phyloP scores from a whole-genome alignment of 2,888 invertebrate genomes.

The Dascillus cervinus region DNA sequence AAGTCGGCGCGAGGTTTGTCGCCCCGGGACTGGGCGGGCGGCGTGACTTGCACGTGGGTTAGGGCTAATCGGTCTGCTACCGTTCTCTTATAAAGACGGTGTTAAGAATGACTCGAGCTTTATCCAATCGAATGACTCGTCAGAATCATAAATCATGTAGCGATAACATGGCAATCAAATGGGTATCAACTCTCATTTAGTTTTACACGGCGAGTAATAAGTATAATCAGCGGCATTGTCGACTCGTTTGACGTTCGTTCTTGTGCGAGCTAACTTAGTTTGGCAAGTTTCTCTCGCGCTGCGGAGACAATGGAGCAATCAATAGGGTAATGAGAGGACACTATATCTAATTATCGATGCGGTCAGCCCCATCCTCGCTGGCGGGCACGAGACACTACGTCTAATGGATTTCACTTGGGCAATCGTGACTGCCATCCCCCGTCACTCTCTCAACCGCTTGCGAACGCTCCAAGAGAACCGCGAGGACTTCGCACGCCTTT shows the following conservation, averaged over 20 bases:
- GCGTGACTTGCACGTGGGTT: slow-evolving; percentile 30
- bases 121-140: slow-evolving; percentile 23
- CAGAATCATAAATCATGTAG: slow-evolving; percentile 27
- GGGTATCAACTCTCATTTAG: slow-evolving; percentile 18
- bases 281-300: slow-evolving; percentile 35
- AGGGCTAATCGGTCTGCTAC: slow-evolving; percentile 28
- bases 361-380: slow-evolving; percentile 36
- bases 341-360: slow-evolving; percentile 42
- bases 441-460: too few species aligned
- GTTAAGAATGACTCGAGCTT: slow-evolving; percentile 21
- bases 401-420: slow-evolving; percentile 22
- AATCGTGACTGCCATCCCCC: slow-evolving; percentile 15
- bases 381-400: slow-evolving; percentile 24
- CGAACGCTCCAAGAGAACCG: too few species aligned
- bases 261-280: slow-evolving; percentile 40
- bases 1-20: slow-evolving; percentile 17
- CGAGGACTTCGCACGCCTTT: too few species aligned
- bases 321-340: slow-evolving; percentile 47
- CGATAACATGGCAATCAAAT: slow-evolving; percentile 22
- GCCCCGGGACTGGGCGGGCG: slow-evolving; percentile 24
- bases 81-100: slow-evolving; percentile 18
- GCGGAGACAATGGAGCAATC: slow-evolving; percentile 45
- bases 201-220: slow-evolving; percentile 14
- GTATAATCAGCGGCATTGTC: slow-evolving; percentile 2
- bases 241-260: slow-evolving; percentile 8